These are phyloP conservation scores for Idaea dimidiata DNA, from an alignment of 2,888 invertebrate species.

Conservation along the genomic window DNA sequence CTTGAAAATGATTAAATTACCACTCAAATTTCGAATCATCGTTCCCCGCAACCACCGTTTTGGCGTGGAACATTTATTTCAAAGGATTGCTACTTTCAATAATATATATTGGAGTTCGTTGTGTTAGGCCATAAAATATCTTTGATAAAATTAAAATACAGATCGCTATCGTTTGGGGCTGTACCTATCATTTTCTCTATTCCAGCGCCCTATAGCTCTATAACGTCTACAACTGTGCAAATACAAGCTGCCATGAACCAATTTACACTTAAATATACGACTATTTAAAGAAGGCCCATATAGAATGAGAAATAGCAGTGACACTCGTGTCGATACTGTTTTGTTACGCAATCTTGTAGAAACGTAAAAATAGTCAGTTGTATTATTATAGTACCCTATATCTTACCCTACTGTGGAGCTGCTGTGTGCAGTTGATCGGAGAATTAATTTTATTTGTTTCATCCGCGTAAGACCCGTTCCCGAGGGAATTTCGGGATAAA, in stretches of 20 bases:
- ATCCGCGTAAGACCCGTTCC: too few relatives aligned
- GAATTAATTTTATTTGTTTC: too few relatives aligned
- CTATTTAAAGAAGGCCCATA: constrained; percentile 45
- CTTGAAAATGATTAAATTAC: too few relatives aligned
- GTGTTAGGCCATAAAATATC: too few relatives aligned
- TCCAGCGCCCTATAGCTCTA: constrained; percentile 8
- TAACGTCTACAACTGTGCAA: constrained; percentile 61
- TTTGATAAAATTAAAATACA: too few relatives aligned
- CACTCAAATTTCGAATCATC: too few relatives aligned
- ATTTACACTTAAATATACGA: constrained; percentile 58
- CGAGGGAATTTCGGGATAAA: too few relatives aligned
- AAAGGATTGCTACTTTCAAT: too few relatives aligned
- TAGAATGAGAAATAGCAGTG: constrained; percentile 25
- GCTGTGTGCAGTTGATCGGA: background rate
- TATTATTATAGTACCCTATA: background rate
- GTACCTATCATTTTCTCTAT: background rate
- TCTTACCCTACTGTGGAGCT: background rate
- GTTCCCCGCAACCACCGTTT: too few relatives aligned
- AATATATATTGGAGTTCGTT: too few relatives aligned
- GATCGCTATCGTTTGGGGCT: too few relatives aligned
- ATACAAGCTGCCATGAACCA: constrained; percentile 62
- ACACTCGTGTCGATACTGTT: constrained; percentile 4
- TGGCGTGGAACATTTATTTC: too few relatives aligned
- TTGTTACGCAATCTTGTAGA: constrained; percentile 5
- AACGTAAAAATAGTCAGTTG: constrained; percentile 18